Conservation (phyloP, 1,140 invertebrate species). For the Eumeta japonica region DNA sequence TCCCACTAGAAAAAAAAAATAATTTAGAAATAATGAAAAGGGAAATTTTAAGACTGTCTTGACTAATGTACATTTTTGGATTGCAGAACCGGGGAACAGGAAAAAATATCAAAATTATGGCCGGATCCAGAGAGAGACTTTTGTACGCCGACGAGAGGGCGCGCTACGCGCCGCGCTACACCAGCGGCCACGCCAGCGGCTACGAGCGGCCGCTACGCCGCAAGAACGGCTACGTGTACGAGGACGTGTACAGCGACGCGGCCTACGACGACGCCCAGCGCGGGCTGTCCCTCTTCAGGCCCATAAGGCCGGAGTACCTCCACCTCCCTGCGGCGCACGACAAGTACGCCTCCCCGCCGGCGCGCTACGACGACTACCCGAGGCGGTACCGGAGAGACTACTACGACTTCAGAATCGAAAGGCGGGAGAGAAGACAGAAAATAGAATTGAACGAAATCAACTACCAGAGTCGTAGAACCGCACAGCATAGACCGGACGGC, state of each 20-base stretch:
- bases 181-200: conserved; percentile 2
- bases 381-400: conserved; percentile 42
- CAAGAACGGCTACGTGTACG: conserved; percentile 53
- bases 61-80: too few species aligned
- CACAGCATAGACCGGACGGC: neutral
- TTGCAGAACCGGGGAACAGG: too few species aligned
- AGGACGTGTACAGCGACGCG: conserved; percentile 49
- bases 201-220: conserved; percentile 26
- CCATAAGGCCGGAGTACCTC: conserved; percentile 52
- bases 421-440: conserved; percentile 17
- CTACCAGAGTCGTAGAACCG: neutral
- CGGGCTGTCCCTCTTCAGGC: conserved; percentile 44
- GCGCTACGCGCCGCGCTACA: conserved; percentile 10
- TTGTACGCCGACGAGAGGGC: conserved; percentile 29
- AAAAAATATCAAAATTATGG: conserved; percentile 20
- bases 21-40: too few species aligned
- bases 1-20: too few species aligned
- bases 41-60: too few species aligned
- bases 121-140: conserved; percentile 40
- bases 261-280: conserved; percentile 46
- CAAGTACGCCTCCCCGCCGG: conserved; percentile 43
- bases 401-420: conserved; percentile 45
- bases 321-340: conserved; percentile 40
- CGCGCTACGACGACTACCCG: conserved; percentile 25
- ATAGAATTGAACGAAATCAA: neutral